Base-by-base conservation (phyloP, 23 tunicate species). In the Aplidium turbinatum region DNA sequence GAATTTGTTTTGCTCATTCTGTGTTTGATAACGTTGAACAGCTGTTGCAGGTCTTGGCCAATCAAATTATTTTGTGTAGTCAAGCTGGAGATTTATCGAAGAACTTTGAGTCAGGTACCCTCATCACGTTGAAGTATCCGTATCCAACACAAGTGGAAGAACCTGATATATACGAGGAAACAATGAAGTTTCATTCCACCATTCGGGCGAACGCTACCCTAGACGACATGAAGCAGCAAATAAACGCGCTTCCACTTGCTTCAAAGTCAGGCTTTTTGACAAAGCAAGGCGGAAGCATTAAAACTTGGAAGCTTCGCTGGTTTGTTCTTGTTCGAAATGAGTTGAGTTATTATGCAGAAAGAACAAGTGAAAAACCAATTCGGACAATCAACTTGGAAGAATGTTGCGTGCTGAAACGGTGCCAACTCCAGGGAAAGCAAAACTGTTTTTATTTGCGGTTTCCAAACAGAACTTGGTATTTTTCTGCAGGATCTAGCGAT, bases 101-200 rank as follows among this genome's bases (percentile, higher is more conserved):
- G 27, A 87, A 87, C 66, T 87, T 80, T 67, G 94, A 79, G 27
- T 68, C 73, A 68, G 86, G 94, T 2, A 80, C 85, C 11, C 77
- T 80, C 22, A 38, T 80, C 28, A 80, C 77, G 58, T 36, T 80
- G 26, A 80, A 80, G 34, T 55, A 80, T 29, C 85, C 85, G 21
- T 80, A 80, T 53, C 85, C 85, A 18, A 22, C 23, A 3, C 33
- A 67, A 33, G 85, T 80, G 20, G 77, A 55, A 57, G 85, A 80
- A 28, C 85, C 85, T 4, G 85, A 80, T 22, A 32, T 2, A 57
- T 80, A 69, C 18, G 94, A 70, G 54, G 80, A 80, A 34, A 66
- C 45, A 66, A 80, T 87, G 78, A 53, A 50, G 72, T 33, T 87
- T 55, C 94, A 87, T 57, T 87, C 94, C 25, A 87, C 94, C 18